These are phyloP conservation scores for Noctilio leporinus DNA, from an alignment of 2,113 vertebrate genomes.

Conservation along the genomic window DNA sequence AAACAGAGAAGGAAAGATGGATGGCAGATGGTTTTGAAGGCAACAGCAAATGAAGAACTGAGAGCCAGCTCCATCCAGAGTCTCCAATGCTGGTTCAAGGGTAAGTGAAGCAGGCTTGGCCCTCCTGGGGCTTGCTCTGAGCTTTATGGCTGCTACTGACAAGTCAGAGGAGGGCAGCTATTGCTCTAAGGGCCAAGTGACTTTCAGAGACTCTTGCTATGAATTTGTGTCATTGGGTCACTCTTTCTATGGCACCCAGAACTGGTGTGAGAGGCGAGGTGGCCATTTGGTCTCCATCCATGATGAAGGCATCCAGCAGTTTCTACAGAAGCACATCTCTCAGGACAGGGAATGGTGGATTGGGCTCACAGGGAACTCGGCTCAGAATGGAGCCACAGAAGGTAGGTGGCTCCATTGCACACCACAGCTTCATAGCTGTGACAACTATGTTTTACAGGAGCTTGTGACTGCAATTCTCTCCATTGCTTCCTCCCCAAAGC, in stretches of 20 bases:
- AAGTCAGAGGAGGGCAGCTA: constrained; percentile 65
- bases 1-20: neutral
- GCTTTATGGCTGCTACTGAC: constrained; percentile 8
- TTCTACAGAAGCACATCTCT: constrained; percentile 86
- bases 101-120: neutral
- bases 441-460: neutral
- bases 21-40: neutral
- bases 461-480: neutral
- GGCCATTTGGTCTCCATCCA: constrained; percentile 90
- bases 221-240: constrained; percentile 84
- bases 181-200: constrained; percentile 85
- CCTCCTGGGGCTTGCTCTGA: neutral
- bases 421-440: too few species aligned
- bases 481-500: neutral
- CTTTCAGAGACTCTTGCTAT: constrained; percentile 89
- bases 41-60: constrained; percentile 57
- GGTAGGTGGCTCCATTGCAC: constrained; percentile 78
- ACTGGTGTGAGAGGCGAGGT: constrained; percentile 91
- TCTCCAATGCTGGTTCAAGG: neutral
- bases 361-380: constrained; percentile 81
- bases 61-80: neutral
- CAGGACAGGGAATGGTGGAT: constrained; percentile 90
- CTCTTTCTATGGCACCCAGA: constrained; percentile 84
- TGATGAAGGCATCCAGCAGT: constrained; percentile 87
- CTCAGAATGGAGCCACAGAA: constrained; percentile 69